Conservation (phyloP, 2,113 vertebrate species). For the Gallinago undulata region DNA sequence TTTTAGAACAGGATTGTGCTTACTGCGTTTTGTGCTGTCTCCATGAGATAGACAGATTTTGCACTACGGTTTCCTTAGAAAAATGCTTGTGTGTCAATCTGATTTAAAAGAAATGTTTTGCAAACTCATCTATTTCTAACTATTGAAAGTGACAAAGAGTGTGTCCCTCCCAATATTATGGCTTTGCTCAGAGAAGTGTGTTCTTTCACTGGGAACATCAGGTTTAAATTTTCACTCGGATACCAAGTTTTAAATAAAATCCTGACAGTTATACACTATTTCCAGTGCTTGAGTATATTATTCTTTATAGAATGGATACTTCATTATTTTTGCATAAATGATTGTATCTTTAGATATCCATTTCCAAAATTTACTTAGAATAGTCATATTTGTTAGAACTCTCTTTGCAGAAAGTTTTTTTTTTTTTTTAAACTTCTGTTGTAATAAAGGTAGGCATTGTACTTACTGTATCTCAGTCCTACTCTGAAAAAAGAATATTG, state of each 20-base stretch:
- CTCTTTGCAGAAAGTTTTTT: background rate
- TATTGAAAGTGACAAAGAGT: constrained; percentile 7
- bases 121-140: constrained; percentile 23
- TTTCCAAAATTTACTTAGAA: background rate
- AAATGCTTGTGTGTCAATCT: background rate
- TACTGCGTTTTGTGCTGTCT: background rate
- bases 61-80: background rate
- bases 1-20: background rate
- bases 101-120: background rate
- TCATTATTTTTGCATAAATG: constrained; percentile 1
- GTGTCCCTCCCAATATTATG: background rate
- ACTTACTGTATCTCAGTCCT: background rate
- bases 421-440: background rate
- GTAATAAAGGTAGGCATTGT: background rate
- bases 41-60: background rate
- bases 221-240: constrained; percentile 48
- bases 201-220: constrained; percentile 26
- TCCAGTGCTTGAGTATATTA: background rate
- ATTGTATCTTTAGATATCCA: background rate
- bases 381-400: background rate
- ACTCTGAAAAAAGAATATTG: background rate
- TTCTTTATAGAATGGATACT: background rate
- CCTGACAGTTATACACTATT: background rate
- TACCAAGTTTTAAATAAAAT: constrained; percentile 33
- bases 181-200: background rate